Conservation (phyloP, 1,140 invertebrate genomes). For the Ooceraea biroi region DNA sequence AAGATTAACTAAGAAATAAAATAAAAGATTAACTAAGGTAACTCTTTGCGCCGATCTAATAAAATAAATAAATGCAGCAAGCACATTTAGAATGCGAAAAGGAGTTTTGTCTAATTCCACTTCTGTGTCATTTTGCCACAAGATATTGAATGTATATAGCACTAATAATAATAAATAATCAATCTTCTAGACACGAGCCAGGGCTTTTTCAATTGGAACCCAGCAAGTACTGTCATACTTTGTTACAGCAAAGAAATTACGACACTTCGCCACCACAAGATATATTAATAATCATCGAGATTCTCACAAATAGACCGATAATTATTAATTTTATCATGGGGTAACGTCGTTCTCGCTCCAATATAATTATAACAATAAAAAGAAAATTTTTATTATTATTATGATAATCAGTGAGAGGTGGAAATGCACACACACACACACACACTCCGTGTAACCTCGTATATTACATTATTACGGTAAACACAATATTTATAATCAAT, state of each 20-base stretch:
- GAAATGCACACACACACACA: conserved; percentile 61
- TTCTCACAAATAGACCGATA: background rate
- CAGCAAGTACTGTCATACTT: background rate
- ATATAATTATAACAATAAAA: background rate
- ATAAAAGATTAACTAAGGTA: background rate
- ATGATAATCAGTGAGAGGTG: conserved; percentile 7
- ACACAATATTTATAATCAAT: conserved; percentile 83
- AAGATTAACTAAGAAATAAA: background rate
- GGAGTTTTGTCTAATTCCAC: conserved; percentile 21
- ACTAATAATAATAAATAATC: conserved; percentile 54
- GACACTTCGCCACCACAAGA: background rate
- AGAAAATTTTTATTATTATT: conserved; percentile 27
- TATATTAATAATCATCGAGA: background rate
- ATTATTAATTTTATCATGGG: conserved; percentile 11
- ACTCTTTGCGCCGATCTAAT: conserved; percentile 21
- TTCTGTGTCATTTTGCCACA: conserved; percentile 52
- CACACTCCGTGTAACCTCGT: conserved; percentile 75
- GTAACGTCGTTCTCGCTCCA: background rate
- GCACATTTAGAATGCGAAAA: conserved; percentile 11
- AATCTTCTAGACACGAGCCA: conserved; percentile 41
- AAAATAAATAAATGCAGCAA: background rate
- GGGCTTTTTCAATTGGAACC: background rate
- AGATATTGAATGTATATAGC: conserved; percentile 59
- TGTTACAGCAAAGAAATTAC: background rate
- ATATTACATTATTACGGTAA: conserved; percentile 84